Base-by-base conservation (phyloP, 1,140 invertebrate genomes). In the Lasioglossum albipes region DNA sequence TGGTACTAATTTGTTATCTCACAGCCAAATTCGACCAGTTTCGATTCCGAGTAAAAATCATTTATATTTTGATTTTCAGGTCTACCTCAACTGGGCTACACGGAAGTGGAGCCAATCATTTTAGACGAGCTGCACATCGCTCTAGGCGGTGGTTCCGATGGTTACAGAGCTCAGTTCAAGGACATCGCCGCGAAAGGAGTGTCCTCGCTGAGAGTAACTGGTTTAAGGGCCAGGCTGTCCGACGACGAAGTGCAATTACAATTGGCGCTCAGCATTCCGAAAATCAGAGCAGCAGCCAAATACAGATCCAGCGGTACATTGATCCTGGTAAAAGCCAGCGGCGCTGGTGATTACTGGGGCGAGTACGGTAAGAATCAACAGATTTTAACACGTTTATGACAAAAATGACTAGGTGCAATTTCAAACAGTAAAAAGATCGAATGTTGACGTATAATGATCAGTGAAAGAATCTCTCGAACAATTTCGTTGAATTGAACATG, bases 301-400 rank as follows among this genome's bases (percentile, higher is more conserved):
- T 97, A 97, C 91, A 94, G 96, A 78, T 97, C 96, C 10, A 96
- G 95, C 62, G 97, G 97, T 45, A 95, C 96, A 6, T 93, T 97
- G 49, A 95, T 97, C 83, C 93, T 97, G 69, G 95, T 97, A 0
- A 95, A 96, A 85, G 96, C 97, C 20, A 96, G 96, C 13, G 96
- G 96, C 6, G 96, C 96, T 73, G 96, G 97, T 4, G 96, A 97
- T 90, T 97, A 97, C 90, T 97, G 96, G 96, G 97, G 97, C 54
- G 96, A 97, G 94, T 97, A 97, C 89, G 96, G 96, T 97, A 90
- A 91, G 90, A 86, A 31, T 57, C 6, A 7, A n/a, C 7, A 10
- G 22, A 59, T 54, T 54, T 6, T 20, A 49, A 27, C 27, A 27
- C 0, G 27, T 27, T 27, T 27, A 27, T 27, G 27, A 27, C 27